Base-by-base conservation (phyloP, 2,888 invertebrate species). In the Anorthoa munda region DNA sequence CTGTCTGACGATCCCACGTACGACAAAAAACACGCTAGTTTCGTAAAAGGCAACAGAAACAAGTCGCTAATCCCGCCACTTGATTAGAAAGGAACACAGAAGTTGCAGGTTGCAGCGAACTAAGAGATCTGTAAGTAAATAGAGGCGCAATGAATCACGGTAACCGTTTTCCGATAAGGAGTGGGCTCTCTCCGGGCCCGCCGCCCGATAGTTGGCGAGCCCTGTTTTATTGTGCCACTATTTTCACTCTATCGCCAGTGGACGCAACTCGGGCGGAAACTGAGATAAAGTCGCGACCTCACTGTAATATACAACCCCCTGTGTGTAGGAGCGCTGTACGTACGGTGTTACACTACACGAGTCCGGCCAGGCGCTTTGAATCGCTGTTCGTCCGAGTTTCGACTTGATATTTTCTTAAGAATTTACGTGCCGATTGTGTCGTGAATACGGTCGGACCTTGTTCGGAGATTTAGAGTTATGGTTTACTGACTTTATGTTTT, bases 171-270 rank as follows among this genome's bases (percentile, higher is more conserved):
- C 85, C 86, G 86, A 86, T 86, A 86, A 86, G 87, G 67, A 83
- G 85, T 81, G 86, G 86, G 74, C 81, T 81, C 89, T 90, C 86
- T 90, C 86, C 82, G 88, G 88, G 83, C 90, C 84, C 92, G 93
- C 93, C 90, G 83, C 90, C 84, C 92, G 93, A 94, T 90, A 93
- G 91, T 92, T 90, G 92, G 88, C 88, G 90, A 86, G 92, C 90
- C 91, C 93, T 94, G 94, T 94, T 95, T 95, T 95, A 95, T 95
- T 95, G 95, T 95, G 92, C 92, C 89, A 94, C 93, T 94, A 95
- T 95, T 95, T 95, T 94, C 94, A 92, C 91, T 93, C 92, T 94
- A 95, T 95, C 95, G 95, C 93, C 89, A 90, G 90, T 88, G 92
- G 92, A 92, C 92, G 93, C 92, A 93, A 91, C 92, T 92, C 94